A percentile compares a stretch with the other conserved stretches of the same genome.
Conservation (phyloP, 2,113 vertebrate genomes). For the Melanerpes formicivorus region DNA sequence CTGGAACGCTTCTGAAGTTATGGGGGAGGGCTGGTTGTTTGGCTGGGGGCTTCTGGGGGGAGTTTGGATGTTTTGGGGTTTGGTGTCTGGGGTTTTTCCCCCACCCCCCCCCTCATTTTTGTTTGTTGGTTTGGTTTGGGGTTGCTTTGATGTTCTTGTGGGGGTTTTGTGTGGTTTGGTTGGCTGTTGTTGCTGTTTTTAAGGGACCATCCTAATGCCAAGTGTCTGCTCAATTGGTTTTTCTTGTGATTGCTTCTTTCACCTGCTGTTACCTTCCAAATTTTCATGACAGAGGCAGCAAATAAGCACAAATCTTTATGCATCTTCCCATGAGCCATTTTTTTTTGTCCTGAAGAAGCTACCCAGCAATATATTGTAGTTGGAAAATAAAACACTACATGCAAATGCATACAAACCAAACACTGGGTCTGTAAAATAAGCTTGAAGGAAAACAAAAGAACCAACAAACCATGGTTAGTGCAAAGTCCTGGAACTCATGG, state of each 20-base stretch:
- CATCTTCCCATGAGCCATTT: slow-evolving; percentile 87
- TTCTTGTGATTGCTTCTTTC: slow-evolving; percentile 34
- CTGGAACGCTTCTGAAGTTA: slow-evolving; percentile 47
- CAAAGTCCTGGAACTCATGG: slow-evolving; percentile 86
- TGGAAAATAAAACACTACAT: slow-evolving; percentile 80
- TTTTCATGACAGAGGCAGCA: slow-evolving; percentile 59
- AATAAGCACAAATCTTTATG: slow-evolving; percentile 83
- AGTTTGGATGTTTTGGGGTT: no score
- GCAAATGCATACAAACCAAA: slow-evolving; percentile 88
- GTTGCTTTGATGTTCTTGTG: not conserved
- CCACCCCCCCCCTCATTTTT: no score
- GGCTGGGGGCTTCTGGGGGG: no score
- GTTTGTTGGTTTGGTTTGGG: no score
- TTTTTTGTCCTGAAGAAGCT: slow-evolving; percentile 79
- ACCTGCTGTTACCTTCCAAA: slow-evolving; percentile 28
- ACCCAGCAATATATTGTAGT: slow-evolving; percentile 78
- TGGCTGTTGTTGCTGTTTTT: not conserved
- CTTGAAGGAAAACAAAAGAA: slow-evolving; percentile 78
- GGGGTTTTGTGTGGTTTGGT: not conserved
- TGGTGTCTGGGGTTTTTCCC: no score
- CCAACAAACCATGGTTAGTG: slow-evolving; percentile 80
- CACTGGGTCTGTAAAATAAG: slow-evolving; percentile 84
- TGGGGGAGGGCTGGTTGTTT: no score
- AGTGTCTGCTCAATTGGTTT: slow-evolving; percentile 4
- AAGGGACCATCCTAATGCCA: not conserved